Evolutionary conservation across 2,888 invertebrate species (phyloP).

Genomic region (Nycteola revayana): DNA sequence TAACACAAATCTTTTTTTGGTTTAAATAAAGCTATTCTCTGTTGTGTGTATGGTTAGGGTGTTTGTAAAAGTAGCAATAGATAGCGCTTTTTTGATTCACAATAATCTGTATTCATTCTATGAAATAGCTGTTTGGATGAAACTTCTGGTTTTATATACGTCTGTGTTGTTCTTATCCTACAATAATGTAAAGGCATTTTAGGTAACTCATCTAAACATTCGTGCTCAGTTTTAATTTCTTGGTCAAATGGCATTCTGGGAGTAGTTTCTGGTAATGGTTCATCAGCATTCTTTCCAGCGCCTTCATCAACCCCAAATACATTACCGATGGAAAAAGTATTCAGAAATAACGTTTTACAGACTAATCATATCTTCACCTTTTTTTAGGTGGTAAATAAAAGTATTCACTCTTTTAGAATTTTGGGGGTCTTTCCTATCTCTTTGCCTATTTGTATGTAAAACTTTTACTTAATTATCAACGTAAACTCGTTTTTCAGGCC

Average conservation of each 20-base stretch:
- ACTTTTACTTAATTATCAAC: too few relatives aligned
- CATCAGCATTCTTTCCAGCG: conserved; percentile 1
- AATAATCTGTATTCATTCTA: conserved; percentile 9
- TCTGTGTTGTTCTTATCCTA: conserved; percentile 10
- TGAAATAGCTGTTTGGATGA: conserved; percentile 9
- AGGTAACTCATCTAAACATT: conserved; percentile 9
- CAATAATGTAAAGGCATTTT: conserved; percentile 16
- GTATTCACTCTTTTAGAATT: neutral
- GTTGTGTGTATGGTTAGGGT: conserved; percentile 1
- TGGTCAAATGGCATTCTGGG: conserved; percentile 1
- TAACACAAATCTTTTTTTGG: conserved; percentile 5
- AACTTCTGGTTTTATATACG: conserved; percentile 11
- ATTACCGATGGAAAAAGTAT: conserved; percentile 5
- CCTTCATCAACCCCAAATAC: conserved; percentile 4
- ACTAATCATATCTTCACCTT: neutral
- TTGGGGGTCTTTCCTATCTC: neutral
- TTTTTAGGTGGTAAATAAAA: neutral
- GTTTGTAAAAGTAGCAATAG: conserved; percentile 4
- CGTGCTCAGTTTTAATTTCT: conserved; percentile 1
- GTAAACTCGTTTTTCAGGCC: too few relatives aligned
- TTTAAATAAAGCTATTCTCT: conserved; percentile 7
- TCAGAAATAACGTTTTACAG: neutral
- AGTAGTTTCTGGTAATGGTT: conserved; percentile 1
- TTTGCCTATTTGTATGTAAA: neutral
- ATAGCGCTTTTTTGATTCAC: conserved; percentile 1